A percentile compares a stretch with the other conserved stretches of the same genome.
phyloP scores from a whole-genome alignment of 2,113 vertebrate genomes.

The Perca fluviatilis region DNA sequence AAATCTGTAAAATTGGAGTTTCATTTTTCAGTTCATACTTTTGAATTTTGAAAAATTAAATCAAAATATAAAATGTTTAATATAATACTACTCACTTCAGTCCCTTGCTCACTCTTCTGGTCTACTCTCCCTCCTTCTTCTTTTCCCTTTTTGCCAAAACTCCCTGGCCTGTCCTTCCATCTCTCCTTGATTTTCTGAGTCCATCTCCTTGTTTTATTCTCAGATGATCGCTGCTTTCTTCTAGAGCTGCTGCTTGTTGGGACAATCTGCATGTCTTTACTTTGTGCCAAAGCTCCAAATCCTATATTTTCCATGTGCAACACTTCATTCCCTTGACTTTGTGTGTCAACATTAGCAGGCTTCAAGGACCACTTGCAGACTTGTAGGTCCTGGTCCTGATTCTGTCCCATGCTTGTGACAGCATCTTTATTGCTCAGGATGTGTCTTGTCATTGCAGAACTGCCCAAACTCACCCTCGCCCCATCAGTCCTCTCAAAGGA shows the following conservation, averaged over 20 bases:
- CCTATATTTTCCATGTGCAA: conserved; percentile 49
- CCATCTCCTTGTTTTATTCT: conserved; percentile 77
- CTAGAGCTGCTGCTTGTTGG: conserved; percentile 11
- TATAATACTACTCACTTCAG: conserved; percentile 59
- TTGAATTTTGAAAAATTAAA: not conserved
- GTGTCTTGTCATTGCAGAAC: not conserved
- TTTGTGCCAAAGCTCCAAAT: conserved; percentile 29
- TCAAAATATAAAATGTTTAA: too few species aligned
- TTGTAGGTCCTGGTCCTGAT: conserved; percentile 24
- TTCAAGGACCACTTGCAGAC: conserved; percentile 53
- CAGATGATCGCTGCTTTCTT: conserved; percentile 58
- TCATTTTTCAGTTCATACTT: not conserved
- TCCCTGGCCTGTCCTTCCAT: conserved; percentile 74
- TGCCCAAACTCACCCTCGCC: conserved; percentile 13
- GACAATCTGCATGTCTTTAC: conserved; percentile 26
- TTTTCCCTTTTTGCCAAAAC: conserved; percentile 55
- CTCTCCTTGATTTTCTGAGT: conserved; percentile 81
- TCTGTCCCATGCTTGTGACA: conserved; percentile 23
- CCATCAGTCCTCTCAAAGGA: conserved; percentile 42
- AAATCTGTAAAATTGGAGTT: conserved; percentile 30
- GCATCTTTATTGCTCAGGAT: conserved; percentile 7
- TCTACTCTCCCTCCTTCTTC: conserved; percentile 29
- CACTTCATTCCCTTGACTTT: conserved; percentile 10
- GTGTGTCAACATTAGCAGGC: not conserved
- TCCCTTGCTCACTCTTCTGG: conserved; percentile 14